Percentiles rank a stretch among this genome's conserved stretches.
phyloP scores from a whole-genome alignment of 2,888 invertebrate genomes.

The Chalcosyrphus nemorum region DNA sequence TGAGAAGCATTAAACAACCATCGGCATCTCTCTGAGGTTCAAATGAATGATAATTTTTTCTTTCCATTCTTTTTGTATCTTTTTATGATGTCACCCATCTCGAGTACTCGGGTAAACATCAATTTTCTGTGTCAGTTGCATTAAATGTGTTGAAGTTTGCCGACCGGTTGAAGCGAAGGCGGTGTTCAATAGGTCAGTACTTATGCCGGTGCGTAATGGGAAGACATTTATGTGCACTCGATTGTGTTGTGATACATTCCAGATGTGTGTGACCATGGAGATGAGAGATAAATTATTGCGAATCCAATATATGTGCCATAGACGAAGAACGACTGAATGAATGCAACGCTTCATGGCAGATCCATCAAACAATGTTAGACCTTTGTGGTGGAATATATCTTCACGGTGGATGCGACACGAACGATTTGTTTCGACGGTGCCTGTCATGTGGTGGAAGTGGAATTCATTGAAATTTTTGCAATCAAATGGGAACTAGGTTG shows the following conservation, averaged over 20 bases:
- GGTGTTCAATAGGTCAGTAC: constrained; percentile 57
- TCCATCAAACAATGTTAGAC: constrained; percentile 13
- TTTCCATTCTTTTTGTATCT: neutral
- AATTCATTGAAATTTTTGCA: no score
- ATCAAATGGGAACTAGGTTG: neutral
- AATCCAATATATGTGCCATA: constrained; percentile 19
- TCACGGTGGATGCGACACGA: constrained; percentile 3
- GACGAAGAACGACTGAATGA: constrained; percentile 10
- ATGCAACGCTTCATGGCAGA: constrained; percentile 25
- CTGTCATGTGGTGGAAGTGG: neutral
- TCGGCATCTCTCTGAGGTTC: neutral
- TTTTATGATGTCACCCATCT: constrained; percentile 46
- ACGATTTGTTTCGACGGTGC: constrained; percentile 15
- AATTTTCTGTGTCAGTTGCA: constrained; percentile 65
- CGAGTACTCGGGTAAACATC: constrained; percentile 42
- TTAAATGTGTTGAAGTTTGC: constrained; percentile 64
- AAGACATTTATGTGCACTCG: constrained; percentile 8
- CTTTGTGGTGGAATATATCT: neutral
- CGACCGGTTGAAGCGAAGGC: constrained; percentile 42
- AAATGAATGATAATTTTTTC: neutral
- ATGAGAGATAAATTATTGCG: constrained; percentile 32
- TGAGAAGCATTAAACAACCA: neutral
- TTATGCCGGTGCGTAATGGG: constrained; percentile 22
- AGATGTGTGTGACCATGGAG: constrained; percentile 51
- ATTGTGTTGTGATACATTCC: constrained; percentile 45